Evolutionary conservation across 1,140 invertebrate genomes (phyloP), one percentile per base, ranked within the genome.

Genomic region (Diachasma alloeum): DNA sequence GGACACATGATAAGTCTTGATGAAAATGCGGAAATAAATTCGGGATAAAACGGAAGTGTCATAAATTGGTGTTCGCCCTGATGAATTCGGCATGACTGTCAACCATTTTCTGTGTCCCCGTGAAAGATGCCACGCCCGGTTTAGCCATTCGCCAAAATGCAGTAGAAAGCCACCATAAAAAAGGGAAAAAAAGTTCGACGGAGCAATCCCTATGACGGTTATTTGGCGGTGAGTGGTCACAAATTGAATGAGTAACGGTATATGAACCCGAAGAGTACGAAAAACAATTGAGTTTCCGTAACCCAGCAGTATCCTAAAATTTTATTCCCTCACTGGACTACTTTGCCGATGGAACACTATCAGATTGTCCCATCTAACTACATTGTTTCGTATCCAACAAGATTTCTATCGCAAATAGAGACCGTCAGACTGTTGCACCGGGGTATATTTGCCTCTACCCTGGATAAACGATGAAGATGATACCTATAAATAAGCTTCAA

Each of bases 231-330:
- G 66, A 68, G 66, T 68, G 66, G 36, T 10, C 26, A 11, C 31
- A 37, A 68, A 68, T 68, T 15, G 66, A n/a, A 39, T 68, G 66
- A 68, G 66, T 68, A 17, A 68, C 36, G n/a, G 36, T 37, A 39
- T 68, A 68, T 37, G 66, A 68, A 17, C 11, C 17, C 66, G 17
- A 68, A 68, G 26, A 39, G 36, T n/a, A 37, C 8, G 48, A 68
- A 36, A 63, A 36, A 68, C 66, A 68, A 68, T 68, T 39, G 31
- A 26, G 8, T 63, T 66, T 24, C 24, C 31, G 13, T 66, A 66
- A 56, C 26, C 2, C 59, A 66, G 59, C 26, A 15, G 24, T 66
- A 66, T 66, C 59, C 59, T 26, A 63, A 63, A 63, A 63, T 63
- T 63, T 63, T 63, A 63, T 63, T 63, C 6, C 26, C 19, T 66